A percentile compares a stretch with the other conserved stretches of the same genome.
These are phyloP conservation scores for Brachionus sp. DNA, from an alignment of 1,140 invertebrate genomes.

Conservation along the genomic window DNA sequence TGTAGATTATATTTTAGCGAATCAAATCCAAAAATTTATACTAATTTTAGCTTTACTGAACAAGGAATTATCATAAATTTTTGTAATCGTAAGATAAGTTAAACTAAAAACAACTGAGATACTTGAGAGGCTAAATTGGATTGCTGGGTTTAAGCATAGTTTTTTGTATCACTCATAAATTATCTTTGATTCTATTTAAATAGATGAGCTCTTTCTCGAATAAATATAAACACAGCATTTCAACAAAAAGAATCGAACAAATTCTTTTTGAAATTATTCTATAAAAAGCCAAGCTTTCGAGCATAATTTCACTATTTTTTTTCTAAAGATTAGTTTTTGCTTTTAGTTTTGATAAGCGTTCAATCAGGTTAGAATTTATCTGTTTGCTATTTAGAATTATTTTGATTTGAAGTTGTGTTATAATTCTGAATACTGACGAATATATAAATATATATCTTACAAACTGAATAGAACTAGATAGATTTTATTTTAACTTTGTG, in stretches of 20 bases:
- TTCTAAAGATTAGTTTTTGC: slow-evolving; percentile 1
- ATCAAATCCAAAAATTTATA: background rate
- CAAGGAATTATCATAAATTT: background rate
- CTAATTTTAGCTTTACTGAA: background rate
- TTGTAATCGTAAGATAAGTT: background rate
- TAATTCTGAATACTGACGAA: background rate
- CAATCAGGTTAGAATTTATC: slow-evolving; percentile 29
- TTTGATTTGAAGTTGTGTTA: background rate
- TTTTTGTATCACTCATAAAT: background rate
- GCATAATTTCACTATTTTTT: slow-evolving; percentile 17
- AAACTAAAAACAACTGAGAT: background rate
- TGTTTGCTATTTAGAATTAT: slow-evolving; percentile 23
- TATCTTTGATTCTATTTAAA: slow-evolving; percentile 7
- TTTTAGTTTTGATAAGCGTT: slow-evolving; percentile 2
- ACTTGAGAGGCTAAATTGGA: background rate
- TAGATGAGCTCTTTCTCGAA: background rate
- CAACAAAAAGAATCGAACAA: background rate
- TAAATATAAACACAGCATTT: background rate
- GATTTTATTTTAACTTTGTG: slow-evolving; percentile 4
- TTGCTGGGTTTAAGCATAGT: background rate
- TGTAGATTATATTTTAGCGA: background rate
- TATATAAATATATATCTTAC: background rate
- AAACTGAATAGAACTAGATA: background rate
- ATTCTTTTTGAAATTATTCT: background rate
- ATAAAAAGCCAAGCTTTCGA: background rate